A percentile compares a stretch with the other conserved stretches of the same genome.
Evolutionary conservation across 2,797 vertebrate species (phyloP).

Genomic region (Thunnus albacares): DNA sequence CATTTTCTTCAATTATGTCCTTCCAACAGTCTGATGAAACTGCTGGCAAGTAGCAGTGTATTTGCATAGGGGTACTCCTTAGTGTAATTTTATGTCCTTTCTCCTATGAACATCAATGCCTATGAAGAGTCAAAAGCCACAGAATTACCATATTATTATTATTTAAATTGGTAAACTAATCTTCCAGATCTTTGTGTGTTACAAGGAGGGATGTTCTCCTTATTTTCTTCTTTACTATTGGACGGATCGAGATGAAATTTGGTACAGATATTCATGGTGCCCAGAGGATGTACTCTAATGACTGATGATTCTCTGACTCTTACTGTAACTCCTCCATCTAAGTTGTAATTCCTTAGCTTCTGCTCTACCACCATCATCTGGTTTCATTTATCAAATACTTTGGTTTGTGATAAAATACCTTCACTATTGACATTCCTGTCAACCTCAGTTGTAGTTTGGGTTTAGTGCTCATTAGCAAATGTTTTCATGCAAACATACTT

Average conservation of each 20-base stretch:
- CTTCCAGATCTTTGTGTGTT: not conserved
- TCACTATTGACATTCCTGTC: not conserved
- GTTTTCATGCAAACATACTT: too few relatives aligned
- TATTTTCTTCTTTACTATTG: not conserved
- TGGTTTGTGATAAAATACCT: not conserved
- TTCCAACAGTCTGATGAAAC: conserved; percentile 43
- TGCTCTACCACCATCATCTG: not conserved
- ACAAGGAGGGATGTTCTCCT: not conserved
- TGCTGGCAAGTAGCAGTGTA: conserved; percentile 26
- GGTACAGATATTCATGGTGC: not conserved
- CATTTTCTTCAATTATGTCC: conserved; percentile 36
- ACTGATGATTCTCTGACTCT: not conserved
- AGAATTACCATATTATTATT: conserved; percentile 10
- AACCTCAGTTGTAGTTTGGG: too few relatives aligned
- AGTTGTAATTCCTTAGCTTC: too few relatives aligned
- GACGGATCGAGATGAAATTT: not conserved
- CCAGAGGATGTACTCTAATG: not conserved
- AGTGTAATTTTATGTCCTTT: conserved; percentile 19
- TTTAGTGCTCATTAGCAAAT: too few relatives aligned
- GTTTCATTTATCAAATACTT: not conserved
- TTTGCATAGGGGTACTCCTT: conserved; percentile 15
- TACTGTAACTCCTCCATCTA: not conserved
- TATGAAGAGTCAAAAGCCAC: conserved; percentile 5
- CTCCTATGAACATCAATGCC: not conserved
- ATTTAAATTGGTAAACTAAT: not conserved